Percentiles rank a stretch among this genome's conserved stretches.
phyloP scores from a whole-genome alignment of 2,113 vertebrate genomes.

The Clupea harengus region DNA sequence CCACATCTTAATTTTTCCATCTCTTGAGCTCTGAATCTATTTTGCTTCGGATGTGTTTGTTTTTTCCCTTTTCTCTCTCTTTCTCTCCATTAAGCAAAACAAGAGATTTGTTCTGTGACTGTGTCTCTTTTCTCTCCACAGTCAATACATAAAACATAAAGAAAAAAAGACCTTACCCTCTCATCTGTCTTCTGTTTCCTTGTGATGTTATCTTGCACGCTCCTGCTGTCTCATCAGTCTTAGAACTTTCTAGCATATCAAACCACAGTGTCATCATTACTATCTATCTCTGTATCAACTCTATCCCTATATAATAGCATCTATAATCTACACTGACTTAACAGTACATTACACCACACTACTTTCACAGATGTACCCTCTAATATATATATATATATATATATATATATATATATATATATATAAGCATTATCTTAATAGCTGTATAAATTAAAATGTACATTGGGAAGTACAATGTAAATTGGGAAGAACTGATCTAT shows the following conservation, averaged over 20 bases:
- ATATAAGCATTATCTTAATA: background rate
- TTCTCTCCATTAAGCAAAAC: conserved; percentile 56
- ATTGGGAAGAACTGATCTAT: background rate
- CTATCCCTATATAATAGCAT: background rate
- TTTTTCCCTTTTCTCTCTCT: conserved; percentile 14
- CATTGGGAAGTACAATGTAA: background rate
- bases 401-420: no score
- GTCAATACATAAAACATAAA: conserved; percentile 64
- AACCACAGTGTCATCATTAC: background rate
- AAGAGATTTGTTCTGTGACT: conserved; percentile 56
- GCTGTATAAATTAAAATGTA: background rate
- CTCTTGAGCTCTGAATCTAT: conserved; percentile 62
- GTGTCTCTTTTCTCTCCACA: conserved; percentile 47
- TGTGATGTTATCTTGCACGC: background rate
- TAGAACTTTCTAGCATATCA: conserved; percentile 4
- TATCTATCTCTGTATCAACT: background rate
- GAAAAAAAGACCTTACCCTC: conserved; percentile 50
- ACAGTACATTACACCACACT: background rate
- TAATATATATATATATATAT: no score
- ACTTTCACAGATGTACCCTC: background rate
- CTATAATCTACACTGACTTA: background rate
- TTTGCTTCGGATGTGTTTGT: conserved; percentile 39
- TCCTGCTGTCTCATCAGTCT: conserved; percentile 33
- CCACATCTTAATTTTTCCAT: conserved; percentile 58
- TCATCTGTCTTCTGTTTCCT: conserved; percentile 51